A percentile compares a stretch with the other conserved stretches of the same genome.
Evolutionary conservation across 2,797 vertebrate species (phyloP).

Genomic region (Lycodopsis pacificus): DNA sequence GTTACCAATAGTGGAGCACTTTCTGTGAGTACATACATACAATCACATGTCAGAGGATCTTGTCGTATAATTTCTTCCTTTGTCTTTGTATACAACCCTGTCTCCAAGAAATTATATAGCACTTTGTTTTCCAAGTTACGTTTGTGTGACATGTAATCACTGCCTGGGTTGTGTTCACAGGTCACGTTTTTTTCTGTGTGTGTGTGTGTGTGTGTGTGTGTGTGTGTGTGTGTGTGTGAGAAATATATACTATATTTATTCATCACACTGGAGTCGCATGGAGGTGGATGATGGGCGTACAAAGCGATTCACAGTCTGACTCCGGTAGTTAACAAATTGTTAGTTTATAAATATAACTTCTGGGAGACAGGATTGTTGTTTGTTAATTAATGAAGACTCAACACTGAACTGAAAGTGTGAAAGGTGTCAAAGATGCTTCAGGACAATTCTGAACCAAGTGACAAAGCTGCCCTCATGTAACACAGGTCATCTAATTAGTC

Average conservation of each 20-base stretch:
- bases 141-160: neutral
- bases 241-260: neutral
- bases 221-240: no score
- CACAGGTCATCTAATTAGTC: slow-evolving; percentile 18
- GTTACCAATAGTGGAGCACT: no score
- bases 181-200: neutral
- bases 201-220: no score
- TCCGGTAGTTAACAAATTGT: neutral
- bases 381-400: slow-evolving; percentile 10
- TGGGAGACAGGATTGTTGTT: neutral
- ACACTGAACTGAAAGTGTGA: neutral
- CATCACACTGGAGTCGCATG: accelerated
- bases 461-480: neutral
- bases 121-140: slow-evolving; percentile 1
- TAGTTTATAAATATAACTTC: neutral
- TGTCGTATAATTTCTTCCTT: neutral
- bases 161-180: neutral
- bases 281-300: neutral
- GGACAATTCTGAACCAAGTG: neutral
- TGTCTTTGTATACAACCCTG: slow-evolving; percentile 9
- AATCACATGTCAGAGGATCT: no score
- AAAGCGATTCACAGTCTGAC: neutral
- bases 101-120: neutral
- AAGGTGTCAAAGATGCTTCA: slow-evolving; percentile 7
- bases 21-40: neutral